Conservation (phyloP, 2,797 vertebrate genomes). For the Rhodeus uyekii region DNA sequence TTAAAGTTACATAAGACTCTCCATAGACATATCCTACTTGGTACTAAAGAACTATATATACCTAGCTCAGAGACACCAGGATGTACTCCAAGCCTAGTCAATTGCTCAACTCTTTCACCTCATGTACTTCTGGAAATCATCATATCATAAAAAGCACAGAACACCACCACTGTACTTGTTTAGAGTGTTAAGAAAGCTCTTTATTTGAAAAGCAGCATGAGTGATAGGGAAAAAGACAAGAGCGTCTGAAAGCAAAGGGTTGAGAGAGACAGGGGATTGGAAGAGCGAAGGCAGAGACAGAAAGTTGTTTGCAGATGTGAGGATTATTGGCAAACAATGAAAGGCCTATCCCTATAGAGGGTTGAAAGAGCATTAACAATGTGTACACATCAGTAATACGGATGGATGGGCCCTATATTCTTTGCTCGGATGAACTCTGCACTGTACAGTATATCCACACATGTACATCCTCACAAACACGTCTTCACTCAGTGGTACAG, state of each 20-base stretch:
- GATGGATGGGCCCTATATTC: conserved; percentile 37
- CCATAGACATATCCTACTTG: background rate
- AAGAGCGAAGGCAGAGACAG: conserved; percentile 12
- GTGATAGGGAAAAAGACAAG: background rate
- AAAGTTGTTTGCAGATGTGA: conserved; percentile 39
- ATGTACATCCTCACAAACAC: conserved; percentile 29
- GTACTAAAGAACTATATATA: background rate
- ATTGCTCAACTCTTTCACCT: background rate
- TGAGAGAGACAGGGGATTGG: conserved; percentile 1
- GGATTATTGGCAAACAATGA: conserved; percentile 51
- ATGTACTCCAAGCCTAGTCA: background rate
- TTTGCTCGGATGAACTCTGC: conserved; percentile 32
- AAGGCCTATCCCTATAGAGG: conserved; percentile 39
- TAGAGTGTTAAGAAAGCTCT: background rate
- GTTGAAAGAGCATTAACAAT: conserved; percentile 41
- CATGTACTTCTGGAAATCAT: background rate
- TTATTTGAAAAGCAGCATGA: background rate
- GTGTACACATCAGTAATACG: conserved; percentile 44
- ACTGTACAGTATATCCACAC: conserved; percentile 23
- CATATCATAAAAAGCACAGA: background rate
- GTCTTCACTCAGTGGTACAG: background rate
- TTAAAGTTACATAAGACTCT: background rate
- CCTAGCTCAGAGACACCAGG: background rate
- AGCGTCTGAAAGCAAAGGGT: background rate
- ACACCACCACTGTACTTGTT: background rate